These are phyloP conservation scores for Octomys mimax DNA, from an alignment of 2,797 vertebrate species.

Conservation along the genomic window DNA sequence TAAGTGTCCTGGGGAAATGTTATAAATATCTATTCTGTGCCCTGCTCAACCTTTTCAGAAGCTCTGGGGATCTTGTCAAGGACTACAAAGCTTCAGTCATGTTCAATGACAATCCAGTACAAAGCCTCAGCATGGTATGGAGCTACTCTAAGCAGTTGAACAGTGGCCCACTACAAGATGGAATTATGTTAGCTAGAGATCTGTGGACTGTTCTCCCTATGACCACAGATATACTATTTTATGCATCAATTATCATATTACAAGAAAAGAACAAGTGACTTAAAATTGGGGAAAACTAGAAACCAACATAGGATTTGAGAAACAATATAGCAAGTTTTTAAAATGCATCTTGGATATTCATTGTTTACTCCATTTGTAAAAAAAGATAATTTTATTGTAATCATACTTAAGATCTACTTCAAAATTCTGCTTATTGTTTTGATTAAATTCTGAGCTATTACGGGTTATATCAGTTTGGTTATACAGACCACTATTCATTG, in stretches of 20 bases:
- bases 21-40: not conserved
- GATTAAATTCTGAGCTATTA: not conserved
- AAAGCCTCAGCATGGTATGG: not conserved
- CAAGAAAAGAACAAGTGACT: not conserved
- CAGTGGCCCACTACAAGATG: not conserved
- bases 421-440: not conserved
- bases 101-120: not conserved
- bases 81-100: not conserved
- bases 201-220: not conserved
- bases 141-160: not conserved
- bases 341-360: not conserved
- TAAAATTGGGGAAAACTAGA: not conserved
- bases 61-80: not conserved
- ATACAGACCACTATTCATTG: not conserved
- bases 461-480: not conserved
- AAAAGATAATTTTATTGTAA: not conserved
- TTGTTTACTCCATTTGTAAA: constrained; percentile 7
- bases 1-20: not conserved
- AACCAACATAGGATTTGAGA: not conserved
- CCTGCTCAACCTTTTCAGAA: not conserved
- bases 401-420: not conserved
- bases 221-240: not conserved
- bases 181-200: not conserved
- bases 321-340: not conserved
- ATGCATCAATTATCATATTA: not conserved